Evolutionary conservation across 2,888 invertebrate genomes (phyloP).

Genomic region (Drepanosiphum platanoidis): DNA sequence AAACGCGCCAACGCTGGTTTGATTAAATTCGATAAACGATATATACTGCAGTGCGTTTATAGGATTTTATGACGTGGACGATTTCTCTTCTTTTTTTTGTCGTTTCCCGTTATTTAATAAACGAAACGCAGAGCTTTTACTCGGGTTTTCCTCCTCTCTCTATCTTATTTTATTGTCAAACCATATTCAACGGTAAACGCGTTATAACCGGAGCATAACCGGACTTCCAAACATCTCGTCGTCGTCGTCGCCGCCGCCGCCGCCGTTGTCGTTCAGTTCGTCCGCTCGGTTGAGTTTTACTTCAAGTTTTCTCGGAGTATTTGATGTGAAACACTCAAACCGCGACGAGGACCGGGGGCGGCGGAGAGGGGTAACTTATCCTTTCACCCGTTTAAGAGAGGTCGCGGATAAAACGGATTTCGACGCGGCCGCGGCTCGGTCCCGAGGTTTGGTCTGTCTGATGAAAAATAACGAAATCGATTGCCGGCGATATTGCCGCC

Average conservation of each 20-base stretch:
- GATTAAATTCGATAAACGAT: too few relatives aligned
- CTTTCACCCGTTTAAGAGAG: slow-evolving; percentile 31
- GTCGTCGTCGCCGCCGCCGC: background rate
- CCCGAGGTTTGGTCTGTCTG: background rate
- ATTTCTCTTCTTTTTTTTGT: background rate
- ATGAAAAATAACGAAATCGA: background rate
- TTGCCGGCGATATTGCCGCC: background rate
- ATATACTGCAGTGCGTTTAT: too few relatives aligned
- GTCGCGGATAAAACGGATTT: slow-evolving; percentile 1
- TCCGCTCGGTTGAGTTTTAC: slow-evolving; percentile 12
- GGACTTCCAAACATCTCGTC: slow-evolving; percentile 3
- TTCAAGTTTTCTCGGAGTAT: slow-evolving; percentile 24
- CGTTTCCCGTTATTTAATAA: background rate
- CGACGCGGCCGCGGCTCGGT: background rate
- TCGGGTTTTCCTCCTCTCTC: too few relatives aligned
- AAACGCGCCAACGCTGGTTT: too few relatives aligned
- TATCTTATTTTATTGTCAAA: slow-evolving; percentile 22
- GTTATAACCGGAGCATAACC: background rate
- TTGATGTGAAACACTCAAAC: slow-evolving; percentile 18
- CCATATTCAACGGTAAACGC: slow-evolving; percentile 11
- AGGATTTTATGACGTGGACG: too few relatives aligned
- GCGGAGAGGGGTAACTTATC: background rate
- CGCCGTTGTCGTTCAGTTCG: slow-evolving; percentile 2
- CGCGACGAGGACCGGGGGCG: background rate
- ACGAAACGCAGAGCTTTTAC: background rate